A percentile compares a stretch with the other conserved stretches of the same genome.
These are phyloP conservation scores for Ptychochromis oligacanthus DNA, from an alignment of 2,113 vertebrate genomes.

Conservation along the genomic window DNA sequence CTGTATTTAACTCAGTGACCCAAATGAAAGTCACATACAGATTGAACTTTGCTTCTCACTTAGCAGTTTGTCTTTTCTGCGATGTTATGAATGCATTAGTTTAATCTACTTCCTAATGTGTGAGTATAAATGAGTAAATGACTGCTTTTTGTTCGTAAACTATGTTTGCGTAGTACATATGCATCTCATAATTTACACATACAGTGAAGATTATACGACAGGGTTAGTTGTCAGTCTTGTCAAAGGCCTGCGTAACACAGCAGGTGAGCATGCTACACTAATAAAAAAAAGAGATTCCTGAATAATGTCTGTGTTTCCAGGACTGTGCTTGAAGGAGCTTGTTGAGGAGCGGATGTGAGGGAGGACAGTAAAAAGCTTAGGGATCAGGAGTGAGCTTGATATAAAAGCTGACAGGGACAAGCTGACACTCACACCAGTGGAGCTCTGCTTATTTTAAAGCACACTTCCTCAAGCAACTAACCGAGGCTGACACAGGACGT, in stretches of 20 bases:
- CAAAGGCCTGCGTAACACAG: background rate
- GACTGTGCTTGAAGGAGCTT: slow-evolving; percentile 55
- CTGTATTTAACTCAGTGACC: background rate
- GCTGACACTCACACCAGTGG: slow-evolving; percentile 49
- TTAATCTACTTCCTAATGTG: background rate
- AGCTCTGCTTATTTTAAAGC: slow-evolving; percentile 51
- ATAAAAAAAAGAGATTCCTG: slow-evolving; percentile 54
- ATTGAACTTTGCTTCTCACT: background rate
- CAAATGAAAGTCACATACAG: background rate
- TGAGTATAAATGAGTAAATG: background rate
- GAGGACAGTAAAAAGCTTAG: slow-evolving; percentile 61
- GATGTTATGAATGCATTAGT: background rate
- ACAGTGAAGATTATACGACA: background rate
- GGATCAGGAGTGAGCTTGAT: slow-evolving; percentile 55
- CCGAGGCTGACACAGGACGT: slow-evolving; percentile 51
- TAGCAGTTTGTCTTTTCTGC: background rate
- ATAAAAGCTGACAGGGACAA: slow-evolving; percentile 64
- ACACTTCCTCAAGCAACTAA: slow-evolving; percentile 39
- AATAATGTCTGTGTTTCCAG: slow-evolving; percentile 67
- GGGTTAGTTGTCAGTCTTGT: background rate
- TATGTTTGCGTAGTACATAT: background rate
- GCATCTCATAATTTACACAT: background rate
- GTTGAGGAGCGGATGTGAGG: slow-evolving; percentile 68
- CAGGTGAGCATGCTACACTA: background rate
- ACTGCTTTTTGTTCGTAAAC: background rate